Evolutionary conservation across 2,888 invertebrate species (phyloP), one percentile per base, ranked within the genome.

Genomic region (Cistogaster globosa): DNA sequence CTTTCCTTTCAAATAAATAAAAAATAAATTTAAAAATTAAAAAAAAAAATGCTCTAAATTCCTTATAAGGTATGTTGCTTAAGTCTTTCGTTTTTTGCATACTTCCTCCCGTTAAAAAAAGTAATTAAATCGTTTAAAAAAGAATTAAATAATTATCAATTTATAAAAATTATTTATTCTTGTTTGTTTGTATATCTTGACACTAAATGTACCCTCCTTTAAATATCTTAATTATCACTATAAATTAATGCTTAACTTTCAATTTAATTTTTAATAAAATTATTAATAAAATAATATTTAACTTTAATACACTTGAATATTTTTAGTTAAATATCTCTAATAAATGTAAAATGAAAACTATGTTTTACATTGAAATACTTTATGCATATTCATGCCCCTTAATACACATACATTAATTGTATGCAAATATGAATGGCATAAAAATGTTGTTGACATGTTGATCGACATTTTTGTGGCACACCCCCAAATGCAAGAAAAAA

Each of bases 391-490:
- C 55, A 78, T 63, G 55, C 69, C 42, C 20, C 32, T 20, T 20
- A 45, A 55, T 69, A 45, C n/a, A 55, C 62, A 22, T 38, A 6
- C 8, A 12, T n/a, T 45, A 20, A 26, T 11, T 71, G 14, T 71
- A 65, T 65, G 82, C 53, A 83, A 72, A 72, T 77, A 62, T 36
- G 26, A 77, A 20, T 53, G 36, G 16, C 26, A 71, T 8, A 58
- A 67, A 85, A 86, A 83, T 80, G 80, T 83, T 86, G 86, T 86
- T 86, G 86, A 86, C 86, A 86, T 86, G 86, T 83, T 86, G 83
- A 80, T 83, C 83, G 83, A 86, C 86, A 86, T 86, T 83, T 86
- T 77, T 83, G 75, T 63, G 86, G 83, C 86, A 86, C 86, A 86
- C 86, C 86, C 86, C 86, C 83, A 79, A 83, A 83, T 58, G 32